Conservation (phyloP, 2,888 invertebrate genomes). For the Drosophila glabriapex region DNA sequence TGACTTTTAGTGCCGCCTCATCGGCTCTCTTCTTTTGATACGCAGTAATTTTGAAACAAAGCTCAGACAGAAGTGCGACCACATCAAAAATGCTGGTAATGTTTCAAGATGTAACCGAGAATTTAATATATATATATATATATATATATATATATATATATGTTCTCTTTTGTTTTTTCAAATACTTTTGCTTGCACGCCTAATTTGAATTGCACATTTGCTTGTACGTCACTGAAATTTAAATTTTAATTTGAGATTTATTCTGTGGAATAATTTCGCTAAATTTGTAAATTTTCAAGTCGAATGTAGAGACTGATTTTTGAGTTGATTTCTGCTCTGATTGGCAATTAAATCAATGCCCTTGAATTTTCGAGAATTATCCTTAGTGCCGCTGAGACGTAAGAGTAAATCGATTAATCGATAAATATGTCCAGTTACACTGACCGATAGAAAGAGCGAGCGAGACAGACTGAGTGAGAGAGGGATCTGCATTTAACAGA, state of each 20-base stretch:
- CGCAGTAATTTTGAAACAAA: conserved; percentile 55
- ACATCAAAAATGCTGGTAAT: conserved; percentile 51
- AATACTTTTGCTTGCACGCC: conserved; percentile 15
- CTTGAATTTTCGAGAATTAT: not conserved
- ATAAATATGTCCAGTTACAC: not conserved
- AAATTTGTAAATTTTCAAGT: conserved; percentile 31
- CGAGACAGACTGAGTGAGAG: not conserved
- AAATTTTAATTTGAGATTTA: conserved; percentile 39
- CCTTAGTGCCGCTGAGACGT: not conserved
- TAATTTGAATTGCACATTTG: conserved; percentile 34
- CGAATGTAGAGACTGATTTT: conserved; percentile 26
- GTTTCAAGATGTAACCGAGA: not conserved
- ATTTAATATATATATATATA: not conserved
- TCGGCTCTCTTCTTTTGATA: conserved; percentile 51
- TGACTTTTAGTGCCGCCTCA: conserved; percentile 34
- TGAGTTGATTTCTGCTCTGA: not conserved
- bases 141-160: too few species aligned
- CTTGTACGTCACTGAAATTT: conserved; percentile 36
- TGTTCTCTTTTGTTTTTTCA: not conserved
- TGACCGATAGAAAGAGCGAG: not conserved
- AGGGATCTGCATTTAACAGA: conserved; percentile 3
- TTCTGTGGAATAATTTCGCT: conserved; percentile 33
- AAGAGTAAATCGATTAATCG: conserved; percentile 1
- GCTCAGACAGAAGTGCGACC: conserved; percentile 47
- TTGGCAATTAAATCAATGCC: conserved; percentile 30